Conservation (phyloP, 2,888 invertebrate genomes). For the Campoletis raptor region DNA sequence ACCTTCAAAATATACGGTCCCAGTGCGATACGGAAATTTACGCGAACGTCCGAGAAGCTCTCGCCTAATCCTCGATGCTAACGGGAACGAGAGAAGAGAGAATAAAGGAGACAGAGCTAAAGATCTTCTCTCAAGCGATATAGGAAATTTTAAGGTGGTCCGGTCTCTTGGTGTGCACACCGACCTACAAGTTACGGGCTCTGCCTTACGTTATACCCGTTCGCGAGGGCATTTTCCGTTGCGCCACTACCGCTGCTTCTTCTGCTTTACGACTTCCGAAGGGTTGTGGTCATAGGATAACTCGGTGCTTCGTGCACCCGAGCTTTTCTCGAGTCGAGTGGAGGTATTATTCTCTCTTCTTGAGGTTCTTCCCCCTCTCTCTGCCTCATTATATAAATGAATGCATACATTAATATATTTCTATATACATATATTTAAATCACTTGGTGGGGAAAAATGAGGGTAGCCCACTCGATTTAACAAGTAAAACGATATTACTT, state of each 20-base stretch:
- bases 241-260: conserved; percentile 58
- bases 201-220: conserved; percentile 63
- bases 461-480: conserved; percentile 3
- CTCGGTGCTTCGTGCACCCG: conserved; percentile 63
- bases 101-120: conserved; percentile 16
- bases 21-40: conserved; percentile 64
- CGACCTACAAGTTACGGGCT: conserved; percentile 66
- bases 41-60: conserved; percentile 63
- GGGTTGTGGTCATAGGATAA: conserved; percentile 73
- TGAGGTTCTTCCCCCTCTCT: not conserved
- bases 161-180: conserved; percentile 33
- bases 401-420: not conserved
- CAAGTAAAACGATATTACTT: not conserved
- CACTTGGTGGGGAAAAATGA: conserved; percentile 12
- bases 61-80: conserved; percentile 58
- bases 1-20: conserved; percentile 58
- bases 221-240: conserved; percentile 48
- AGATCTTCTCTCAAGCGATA: conserved; percentile 43
- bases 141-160: conserved; percentile 65
- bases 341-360: conserved; percentile 22
- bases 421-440: not conserved
- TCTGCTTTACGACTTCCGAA: conserved; percentile 74
- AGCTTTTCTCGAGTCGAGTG: conserved; percentile 57
- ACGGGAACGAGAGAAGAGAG: conserved; percentile 50
- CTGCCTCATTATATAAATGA: conserved; percentile 10